phyloP scores from a whole-genome alignment of 2,888 invertebrate genomes.

The Notocelia uddmanniana region DNA sequence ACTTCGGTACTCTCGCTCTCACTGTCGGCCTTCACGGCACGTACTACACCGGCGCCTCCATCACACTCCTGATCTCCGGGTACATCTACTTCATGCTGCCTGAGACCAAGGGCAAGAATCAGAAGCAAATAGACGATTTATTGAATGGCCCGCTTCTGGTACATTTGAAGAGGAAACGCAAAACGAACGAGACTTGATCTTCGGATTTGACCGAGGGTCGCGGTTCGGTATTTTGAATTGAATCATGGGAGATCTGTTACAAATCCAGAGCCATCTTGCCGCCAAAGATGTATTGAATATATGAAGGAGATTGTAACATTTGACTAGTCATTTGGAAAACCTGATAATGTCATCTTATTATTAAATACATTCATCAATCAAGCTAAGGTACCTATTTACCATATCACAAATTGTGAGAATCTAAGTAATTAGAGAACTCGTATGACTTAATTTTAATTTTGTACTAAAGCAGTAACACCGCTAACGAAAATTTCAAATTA shows the following conservation, averaged over 20 bases:
- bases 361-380: not conserved
- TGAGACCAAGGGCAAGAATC: conserved; percentile 74
- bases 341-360: not conserved
- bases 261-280: not conserved
- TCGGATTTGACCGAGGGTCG: conserved; percentile 16
- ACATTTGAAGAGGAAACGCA: conserved; percentile 54
- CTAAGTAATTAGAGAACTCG: too few relatives aligned
- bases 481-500: too few relatives aligned
- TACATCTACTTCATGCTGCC: conserved; percentile 70
- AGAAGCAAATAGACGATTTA: conserved; percentile 69
- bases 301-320: not conserved
- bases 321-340: not conserved
- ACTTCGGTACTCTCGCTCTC: conserved; percentile 72
- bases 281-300: not conserved
- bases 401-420: conserved; percentile 2
- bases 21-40: conserved; percentile 74
- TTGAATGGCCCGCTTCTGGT: conserved; percentile 70
- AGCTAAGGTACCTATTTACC: not conserved
- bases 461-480: too few relatives aligned
- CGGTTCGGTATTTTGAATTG: conserved; percentile 20
- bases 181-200: conserved; percentile 27
- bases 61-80: conserved; percentile 72
- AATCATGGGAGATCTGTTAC: not conserved
- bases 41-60: conserved; percentile 75
- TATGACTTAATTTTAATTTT: too few relatives aligned